A percentile compares a stretch with the other conserved stretches of the same genome.
Conservation (phyloP, 2,888 invertebrate species). For the Pyrocoelia pectoralis region DNA sequence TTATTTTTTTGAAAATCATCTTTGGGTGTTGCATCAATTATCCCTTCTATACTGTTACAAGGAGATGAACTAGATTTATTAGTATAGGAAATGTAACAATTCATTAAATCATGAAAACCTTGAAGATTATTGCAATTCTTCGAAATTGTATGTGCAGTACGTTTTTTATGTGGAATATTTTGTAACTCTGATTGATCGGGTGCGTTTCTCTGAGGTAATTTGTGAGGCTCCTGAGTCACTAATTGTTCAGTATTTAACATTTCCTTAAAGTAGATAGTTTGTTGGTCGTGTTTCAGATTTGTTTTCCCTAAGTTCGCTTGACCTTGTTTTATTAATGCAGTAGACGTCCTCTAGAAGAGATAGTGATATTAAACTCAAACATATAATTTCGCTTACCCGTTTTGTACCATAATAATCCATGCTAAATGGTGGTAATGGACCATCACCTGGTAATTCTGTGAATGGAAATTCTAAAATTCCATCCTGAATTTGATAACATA, state of each 20-base stretch:
- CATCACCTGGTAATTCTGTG: conserved; percentile 35
- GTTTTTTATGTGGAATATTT: not conserved
- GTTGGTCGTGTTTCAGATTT: too few relatives aligned
- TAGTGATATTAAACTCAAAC: too few relatives aligned
- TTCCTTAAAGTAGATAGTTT: too few relatives aligned
- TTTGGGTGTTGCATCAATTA: not conserved
- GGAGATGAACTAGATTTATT: too few relatives aligned
- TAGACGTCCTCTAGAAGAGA: too few relatives aligned
- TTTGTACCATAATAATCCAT: not conserved
- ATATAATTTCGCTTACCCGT: not conserved
- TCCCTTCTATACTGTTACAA: too few relatives aligned
- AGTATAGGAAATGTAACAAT: not conserved
- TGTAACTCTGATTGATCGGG: not conserved
- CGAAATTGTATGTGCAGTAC: not conserved
- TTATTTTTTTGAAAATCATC: not conserved
- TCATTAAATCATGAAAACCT: not conserved
- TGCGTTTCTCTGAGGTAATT: too few relatives aligned
- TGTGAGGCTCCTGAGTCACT: too few relatives aligned
- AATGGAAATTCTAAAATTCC: conserved; percentile 44
- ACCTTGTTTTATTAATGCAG: too few relatives aligned
- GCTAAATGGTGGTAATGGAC: conserved; percentile 28
- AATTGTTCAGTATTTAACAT: too few relatives aligned
- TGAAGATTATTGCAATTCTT: not conserved
- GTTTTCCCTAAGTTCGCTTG: too few relatives aligned
- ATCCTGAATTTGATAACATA: conserved; percentile 43